Conservation (phyloP, 2,113 vertebrate species). For the Caracal caracal region DNA sequence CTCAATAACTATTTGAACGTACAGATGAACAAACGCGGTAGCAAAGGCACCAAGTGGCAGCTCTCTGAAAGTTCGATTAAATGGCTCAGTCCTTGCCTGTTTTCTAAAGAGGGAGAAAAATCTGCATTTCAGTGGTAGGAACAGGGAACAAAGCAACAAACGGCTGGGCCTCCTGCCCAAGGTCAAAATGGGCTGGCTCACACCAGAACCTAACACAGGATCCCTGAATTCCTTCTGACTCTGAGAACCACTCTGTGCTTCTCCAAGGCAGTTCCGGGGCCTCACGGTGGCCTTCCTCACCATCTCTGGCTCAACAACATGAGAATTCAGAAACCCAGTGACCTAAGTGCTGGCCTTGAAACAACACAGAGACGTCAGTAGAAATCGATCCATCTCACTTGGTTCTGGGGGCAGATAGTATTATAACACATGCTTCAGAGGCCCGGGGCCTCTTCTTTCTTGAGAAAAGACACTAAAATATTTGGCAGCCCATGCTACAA, state of each 20-base stretch:
- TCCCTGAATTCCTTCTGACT: neutral
- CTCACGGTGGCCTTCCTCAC: neutral
- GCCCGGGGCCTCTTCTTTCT: constrained; percentile 36
- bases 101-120: constrained; percentile 19
- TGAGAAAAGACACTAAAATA: constrained; percentile 42
- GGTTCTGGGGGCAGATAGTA: neutral
- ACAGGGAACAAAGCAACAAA: neutral
- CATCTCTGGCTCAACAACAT: neutral
- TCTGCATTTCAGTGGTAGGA: neutral
- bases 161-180: constrained; percentile 34
- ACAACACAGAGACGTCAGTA: constrained; percentile 32
- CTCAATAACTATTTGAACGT: neutral
- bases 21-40: neutral
- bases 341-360: constrained; percentile 55
- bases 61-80: neutral
- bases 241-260: neutral
- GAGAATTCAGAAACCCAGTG: constrained; percentile 51
- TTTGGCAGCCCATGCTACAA: constrained; percentile 22
- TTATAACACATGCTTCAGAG: neutral
- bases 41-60: neutral
- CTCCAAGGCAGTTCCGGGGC: neutral
- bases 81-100: neutral
- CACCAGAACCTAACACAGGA: neutral
- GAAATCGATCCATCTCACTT: neutral
- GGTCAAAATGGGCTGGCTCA: neutral